Evolutionary conservation across 2,888 invertebrate species (phyloP), one percentile per base, ranked within the genome.

Genomic region (Dione juno): DNA sequence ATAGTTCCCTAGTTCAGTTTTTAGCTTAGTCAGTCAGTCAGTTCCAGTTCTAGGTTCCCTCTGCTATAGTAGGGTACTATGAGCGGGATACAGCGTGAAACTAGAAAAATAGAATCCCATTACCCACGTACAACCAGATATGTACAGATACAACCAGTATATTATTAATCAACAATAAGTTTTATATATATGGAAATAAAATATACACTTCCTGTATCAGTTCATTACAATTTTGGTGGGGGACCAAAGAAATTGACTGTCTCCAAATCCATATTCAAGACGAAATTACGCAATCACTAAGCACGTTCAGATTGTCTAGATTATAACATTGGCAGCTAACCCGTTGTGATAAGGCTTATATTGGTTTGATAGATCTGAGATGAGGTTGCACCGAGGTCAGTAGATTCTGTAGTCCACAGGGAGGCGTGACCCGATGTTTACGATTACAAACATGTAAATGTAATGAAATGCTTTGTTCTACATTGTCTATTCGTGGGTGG

Each of bases 361-460:
- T 72, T 76, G 41, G 61, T 0, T 8, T 72, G 67, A 64, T 58
- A 61, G 72, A 64, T 70, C 40, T 43, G 21, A 70, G 67, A 59
- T 69, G 54, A 74, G 74, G 72, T 74, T 68, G 73, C 67, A 69
- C 64, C 41, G 67, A 66, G 61, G 66, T 66, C 70, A 66, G 52
- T 66, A 48, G 67, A 66, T 70, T 69, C 52, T 43, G 69, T 57
- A 76, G 75, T 59, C 70, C 77, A 67, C 64, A 52, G 64, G 77
- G 70, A 70, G 73, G 82, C 80, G 85, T 83, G 84, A 83, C 83
- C 80, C 74, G 75, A 75, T 79, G 78, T 80, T 86, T 85, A 84
- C 84, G 84, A 70, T 72, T 71, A 73, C 59, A 65, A 67, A 74
- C 74, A 74, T 75, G 74, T 72, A 73, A 72, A 69, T 76, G 69